Conservation (phyloP, 2,888 invertebrate genomes). For the Zeuzera pyrina region DNA sequence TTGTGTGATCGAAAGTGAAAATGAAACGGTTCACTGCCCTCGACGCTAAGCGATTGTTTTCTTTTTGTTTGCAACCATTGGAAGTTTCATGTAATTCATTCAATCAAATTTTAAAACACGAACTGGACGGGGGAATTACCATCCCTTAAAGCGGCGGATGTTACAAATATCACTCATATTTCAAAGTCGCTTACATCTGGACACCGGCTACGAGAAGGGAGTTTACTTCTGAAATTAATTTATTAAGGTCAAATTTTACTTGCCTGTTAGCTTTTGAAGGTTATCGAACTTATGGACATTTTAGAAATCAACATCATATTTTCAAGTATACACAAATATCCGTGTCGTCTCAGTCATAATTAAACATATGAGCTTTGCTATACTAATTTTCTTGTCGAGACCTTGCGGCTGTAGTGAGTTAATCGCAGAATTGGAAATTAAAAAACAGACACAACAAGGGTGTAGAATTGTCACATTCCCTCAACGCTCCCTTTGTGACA, state of each 20-base stretch:
- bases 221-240: constrained; percentile 47
- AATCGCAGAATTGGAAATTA: constrained; percentile 20
- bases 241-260: constrained; percentile 31
- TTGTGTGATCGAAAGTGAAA: constrained; percentile 59
- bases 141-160: constrained; percentile 29
- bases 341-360: too few species aligned
- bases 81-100: too few species aligned
- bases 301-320: too few species aligned
- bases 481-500: constrained; percentile 51
- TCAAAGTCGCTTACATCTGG: constrained; percentile 72
- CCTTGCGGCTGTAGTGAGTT: constrained; percentile 18
- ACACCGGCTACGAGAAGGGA: constrained; percentile 58
- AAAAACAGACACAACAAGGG: constrained; percentile 38
- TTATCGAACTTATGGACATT: too few species aligned
- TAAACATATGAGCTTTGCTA: too few species aligned
- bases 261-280: too few species aligned
- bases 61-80: neutral
- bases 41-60: constrained; percentile 10
- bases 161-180: constrained; percentile 69
- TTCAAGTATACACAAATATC: too few species aligned
- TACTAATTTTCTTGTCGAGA: too few species aligned
- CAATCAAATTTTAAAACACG: neutral
- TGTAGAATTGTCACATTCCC: constrained; percentile 55
- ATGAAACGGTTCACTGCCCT: constrained; percentile 26
- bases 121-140: constrained; percentile 1